These are phyloP conservation scores for Todiramphus chloris DNA, from an alignment of 2,113 vertebrate species.

Conservation along the genomic window DNA sequence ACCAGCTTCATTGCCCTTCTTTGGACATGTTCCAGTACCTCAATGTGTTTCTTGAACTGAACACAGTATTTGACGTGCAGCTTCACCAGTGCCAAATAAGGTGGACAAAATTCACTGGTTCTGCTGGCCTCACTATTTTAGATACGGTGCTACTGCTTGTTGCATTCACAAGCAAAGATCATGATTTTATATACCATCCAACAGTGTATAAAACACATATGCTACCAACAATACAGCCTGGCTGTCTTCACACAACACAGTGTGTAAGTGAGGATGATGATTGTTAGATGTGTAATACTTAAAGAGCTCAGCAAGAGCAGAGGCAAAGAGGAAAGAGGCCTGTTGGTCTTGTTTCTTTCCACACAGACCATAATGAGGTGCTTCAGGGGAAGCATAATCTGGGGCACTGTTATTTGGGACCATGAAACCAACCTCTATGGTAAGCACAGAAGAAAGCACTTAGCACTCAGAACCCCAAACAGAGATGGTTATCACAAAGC, in stretches of 20 bases:
- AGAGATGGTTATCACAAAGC: background rate
- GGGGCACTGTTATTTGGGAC: no score
- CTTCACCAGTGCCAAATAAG: background rate
- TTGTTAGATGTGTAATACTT: accelerated
- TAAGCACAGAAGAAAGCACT: background rate
- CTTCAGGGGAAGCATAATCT: background rate
- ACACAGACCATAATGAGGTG: accelerated
- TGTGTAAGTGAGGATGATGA: accelerated
- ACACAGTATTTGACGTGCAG: background rate
- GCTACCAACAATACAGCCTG: accelerated
- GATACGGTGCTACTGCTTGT: accelerated
- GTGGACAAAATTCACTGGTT: background rate
- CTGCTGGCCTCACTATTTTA: background rate
- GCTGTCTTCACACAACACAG: background rate
- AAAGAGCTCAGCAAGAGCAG: background rate
- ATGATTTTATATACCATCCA: accelerated
- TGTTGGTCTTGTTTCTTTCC: accelerated
- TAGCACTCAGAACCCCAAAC: background rate
- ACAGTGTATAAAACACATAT: accelerated
- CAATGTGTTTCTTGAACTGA: background rate
- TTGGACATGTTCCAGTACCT: background rate
- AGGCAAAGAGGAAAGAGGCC: background rate
- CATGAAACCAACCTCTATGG: accelerated
- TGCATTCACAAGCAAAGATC: accelerated
- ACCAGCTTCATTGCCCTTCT: background rate